Evolutionary conservation across 2,797 vertebrate species (phyloP), one percentile per base, ranked within the genome.

Genomic region (Gallinago nigripennis): DNA sequence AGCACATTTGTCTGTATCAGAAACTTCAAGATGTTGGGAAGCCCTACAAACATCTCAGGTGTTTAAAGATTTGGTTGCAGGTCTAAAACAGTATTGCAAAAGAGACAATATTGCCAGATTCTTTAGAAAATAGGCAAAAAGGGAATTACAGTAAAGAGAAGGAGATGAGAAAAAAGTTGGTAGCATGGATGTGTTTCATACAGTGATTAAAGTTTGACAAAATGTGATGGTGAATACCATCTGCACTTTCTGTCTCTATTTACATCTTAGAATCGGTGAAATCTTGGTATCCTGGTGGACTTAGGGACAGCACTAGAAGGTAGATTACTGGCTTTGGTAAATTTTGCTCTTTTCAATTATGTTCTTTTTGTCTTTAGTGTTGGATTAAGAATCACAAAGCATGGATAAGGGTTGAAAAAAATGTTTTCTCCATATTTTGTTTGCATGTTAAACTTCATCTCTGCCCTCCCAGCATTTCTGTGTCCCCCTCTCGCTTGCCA

Each of bases 361-460:
- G 14, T 25, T 72, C 16, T 39, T 68, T 25, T 58, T 8, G 14
- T 70, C 17, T 58, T 69, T 31, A 33, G 6, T 50, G 37, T 33
- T 50, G 61, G 27, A 39, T 45, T 37, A 20, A 80, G 6, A 31
- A 37, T 35, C 1, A 0, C 50, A 82, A 53, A 50, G 50, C 41
- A 82, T 23, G 21, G 43, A n/a, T 18, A 54, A 78, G 18, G 7
- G 16, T 28, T 43, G 19, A 28, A 69, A 63, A 61, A 0, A 2
- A 3, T 1, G 0, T 2, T 66, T 85, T 15, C 11, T 66, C 33
- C 4, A 0, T 83, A 8, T 43, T 63, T 58, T 53, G 1, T 35
- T 65, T 3, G 4, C 5, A 15, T 0, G 0, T 46, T 37, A 8
- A 82, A 54, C 10, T 51, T 70, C 11, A 56, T 30, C 25, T 81